Conservation (phyloP, 2,113 vertebrate genomes). For the Vulpes vulpes region DNA sequence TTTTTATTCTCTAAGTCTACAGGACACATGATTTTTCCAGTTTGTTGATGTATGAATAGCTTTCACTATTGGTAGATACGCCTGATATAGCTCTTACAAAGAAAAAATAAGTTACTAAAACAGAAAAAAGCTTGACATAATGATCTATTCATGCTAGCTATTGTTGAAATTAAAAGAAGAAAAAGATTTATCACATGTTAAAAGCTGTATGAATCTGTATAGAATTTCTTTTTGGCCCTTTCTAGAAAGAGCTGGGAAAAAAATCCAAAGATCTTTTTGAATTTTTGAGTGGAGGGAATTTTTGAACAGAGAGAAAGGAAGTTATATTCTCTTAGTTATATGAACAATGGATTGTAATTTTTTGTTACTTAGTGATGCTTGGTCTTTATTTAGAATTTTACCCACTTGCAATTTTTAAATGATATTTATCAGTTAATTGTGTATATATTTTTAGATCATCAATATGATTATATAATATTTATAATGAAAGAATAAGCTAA, state of each 20-base stretch:
- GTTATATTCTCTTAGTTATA: slow-evolving; percentile 13
- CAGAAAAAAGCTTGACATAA: not conserved
- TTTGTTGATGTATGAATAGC: not conserved
- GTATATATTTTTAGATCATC: not conserved
- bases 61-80: not conserved
- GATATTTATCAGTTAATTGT: not conserved
- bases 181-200: not conserved
- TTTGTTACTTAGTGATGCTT: not conserved
- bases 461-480: not conserved
- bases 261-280: not conserved
- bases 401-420: not conserved
- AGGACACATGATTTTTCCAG: not conserved
- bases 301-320: not conserved
- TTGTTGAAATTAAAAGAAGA: not conserved
- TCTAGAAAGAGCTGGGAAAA: not conserved
- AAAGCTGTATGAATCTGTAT: not conserved
- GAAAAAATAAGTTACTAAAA: not conserved
- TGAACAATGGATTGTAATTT: not conserved
- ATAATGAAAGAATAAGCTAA: not conserved
- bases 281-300: not conserved
- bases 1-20: not conserved
- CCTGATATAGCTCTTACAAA: not conserved
- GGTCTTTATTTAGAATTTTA: not conserved
- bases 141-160: not conserved
- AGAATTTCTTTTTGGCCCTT: not conserved